phyloP scores from a whole-genome alignment of 2,797 vertebrate genomes.

The Artibeus lituratus region DNA sequence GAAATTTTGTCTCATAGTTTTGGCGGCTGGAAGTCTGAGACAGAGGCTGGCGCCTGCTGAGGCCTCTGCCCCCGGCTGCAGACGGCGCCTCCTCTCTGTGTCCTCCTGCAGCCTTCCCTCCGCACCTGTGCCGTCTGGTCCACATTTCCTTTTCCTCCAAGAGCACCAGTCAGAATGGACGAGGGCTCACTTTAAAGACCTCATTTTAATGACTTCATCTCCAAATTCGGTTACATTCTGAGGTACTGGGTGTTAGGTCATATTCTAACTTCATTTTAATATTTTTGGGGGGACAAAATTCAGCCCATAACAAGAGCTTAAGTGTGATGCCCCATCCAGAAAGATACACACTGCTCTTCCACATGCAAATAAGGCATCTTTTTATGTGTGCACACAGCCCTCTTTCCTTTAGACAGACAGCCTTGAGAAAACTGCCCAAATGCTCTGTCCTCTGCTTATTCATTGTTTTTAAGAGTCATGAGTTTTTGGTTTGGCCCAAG shows the following conservation, averaged over 20 bases:
- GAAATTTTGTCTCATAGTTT: not conserved
- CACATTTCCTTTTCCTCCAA: not conserved
- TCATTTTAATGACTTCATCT: not conserved
- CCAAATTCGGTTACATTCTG: not conserved
- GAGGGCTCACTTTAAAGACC: not conserved
- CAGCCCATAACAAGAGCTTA: not conserved
- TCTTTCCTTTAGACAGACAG: not conserved
- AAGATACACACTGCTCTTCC: not conserved
- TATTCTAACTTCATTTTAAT: not conserved
- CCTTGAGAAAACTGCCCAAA: not conserved
- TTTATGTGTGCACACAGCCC: not conserved
- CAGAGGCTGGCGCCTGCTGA: not conserved
- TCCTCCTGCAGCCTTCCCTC: not conserved
- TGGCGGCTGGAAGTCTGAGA: not conserved
- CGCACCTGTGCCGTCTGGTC: not conserved
- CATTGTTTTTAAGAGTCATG: slow-evolving; percentile 33
- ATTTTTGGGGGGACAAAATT: not conserved
- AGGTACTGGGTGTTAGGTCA: not conserved
- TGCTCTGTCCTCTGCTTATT: not conserved
- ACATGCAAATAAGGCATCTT: not conserved
- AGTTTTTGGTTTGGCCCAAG: slow-evolving; percentile 40
- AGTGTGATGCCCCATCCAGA: not conserved
- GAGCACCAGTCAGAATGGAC: not conserved
- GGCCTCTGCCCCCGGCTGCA: not conserved
- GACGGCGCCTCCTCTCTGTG: not conserved